Percentiles rank a stretch among this genome's conserved stretches.
phyloP scores from a whole-genome alignment of 2,797 vertebrate genomes.

The Tenualosa thibaudeaui region DNA sequence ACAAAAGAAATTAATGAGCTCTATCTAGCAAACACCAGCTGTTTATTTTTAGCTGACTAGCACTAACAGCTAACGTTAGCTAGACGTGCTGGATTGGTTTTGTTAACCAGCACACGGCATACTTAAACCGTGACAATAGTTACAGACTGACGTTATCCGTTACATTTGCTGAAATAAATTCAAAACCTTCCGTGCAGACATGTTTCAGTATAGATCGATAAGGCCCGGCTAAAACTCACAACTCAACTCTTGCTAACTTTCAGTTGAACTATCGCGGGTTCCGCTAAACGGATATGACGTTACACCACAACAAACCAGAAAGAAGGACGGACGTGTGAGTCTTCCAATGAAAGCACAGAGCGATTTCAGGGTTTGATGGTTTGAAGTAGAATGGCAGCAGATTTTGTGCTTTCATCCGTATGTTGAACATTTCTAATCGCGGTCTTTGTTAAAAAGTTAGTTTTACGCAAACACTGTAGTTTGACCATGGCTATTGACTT shows the following conservation, averaged over 20 bases:
- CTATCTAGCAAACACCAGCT: neutral
- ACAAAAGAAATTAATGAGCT: neutral
- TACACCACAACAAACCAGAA: constrained; percentile 55
- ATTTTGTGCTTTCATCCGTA: neutral
- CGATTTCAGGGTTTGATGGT: neutral
- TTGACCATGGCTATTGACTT: neutral
- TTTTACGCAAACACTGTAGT: neutral
- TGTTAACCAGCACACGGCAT: neutral
- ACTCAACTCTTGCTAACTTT: neutral
- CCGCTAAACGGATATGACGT: constrained; percentile 69
- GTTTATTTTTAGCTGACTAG: neutral
- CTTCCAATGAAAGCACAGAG: neutral
- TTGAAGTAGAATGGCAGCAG: neutral
- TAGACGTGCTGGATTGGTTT: neutral
- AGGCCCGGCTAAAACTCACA: too few species aligned
- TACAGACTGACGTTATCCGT: neutral
- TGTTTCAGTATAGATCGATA: too few species aligned
- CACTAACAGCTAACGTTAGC: neutral
- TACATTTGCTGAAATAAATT: neutral
- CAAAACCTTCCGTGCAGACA: neutral
- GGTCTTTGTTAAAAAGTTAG: neutral
- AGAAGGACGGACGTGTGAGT: neutral
- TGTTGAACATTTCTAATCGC: too few species aligned
- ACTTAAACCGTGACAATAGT: neutral
- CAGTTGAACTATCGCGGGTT: constrained; percentile 7